Conservation (phyloP, 2,113 vertebrate species). For the Oriolus oriolus region DNA sequence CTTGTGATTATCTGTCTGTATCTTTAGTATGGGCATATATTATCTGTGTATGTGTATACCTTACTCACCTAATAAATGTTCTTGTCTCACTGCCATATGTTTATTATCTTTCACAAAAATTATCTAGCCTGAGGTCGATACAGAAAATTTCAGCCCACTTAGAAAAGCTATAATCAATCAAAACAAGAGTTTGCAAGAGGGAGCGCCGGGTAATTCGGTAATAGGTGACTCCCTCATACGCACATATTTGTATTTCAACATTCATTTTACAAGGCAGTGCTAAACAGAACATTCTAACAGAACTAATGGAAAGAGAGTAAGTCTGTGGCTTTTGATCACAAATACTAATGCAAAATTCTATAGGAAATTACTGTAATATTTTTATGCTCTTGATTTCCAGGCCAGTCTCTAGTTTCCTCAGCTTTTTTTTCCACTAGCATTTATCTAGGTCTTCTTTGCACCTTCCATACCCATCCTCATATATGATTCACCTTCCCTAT, state of each 20-base stretch:
- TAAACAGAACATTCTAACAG: neutral
- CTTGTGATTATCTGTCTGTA: neutral
- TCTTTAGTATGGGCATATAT: neutral
- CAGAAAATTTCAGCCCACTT: neutral
- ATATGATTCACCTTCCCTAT: neutral
- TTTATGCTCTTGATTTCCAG: neutral
- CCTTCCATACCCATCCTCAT: neutral
- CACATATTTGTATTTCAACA: neutral
- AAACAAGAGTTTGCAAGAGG: neutral
- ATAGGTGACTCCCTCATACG: neutral
- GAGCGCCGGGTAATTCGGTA: accelerated
- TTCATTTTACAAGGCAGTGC: neutral
- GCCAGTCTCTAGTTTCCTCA: neutral
- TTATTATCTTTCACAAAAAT: neutral
- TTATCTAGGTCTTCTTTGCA: neutral
- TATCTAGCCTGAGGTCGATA: neutral
- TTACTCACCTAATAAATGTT: neutral
- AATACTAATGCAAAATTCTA: neutral
- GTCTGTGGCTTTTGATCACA: neutral
- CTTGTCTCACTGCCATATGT: neutral
- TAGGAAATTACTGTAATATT: neutral
- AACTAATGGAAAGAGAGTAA: neutral
- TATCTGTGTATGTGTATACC: neutral
- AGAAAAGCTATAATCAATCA: neutral
- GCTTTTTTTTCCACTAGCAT: neutral